These are phyloP conservation scores for Drosophila parvula DNA, from an alignment of 1,140 invertebrate species.

Conservation along the genomic window DNA sequence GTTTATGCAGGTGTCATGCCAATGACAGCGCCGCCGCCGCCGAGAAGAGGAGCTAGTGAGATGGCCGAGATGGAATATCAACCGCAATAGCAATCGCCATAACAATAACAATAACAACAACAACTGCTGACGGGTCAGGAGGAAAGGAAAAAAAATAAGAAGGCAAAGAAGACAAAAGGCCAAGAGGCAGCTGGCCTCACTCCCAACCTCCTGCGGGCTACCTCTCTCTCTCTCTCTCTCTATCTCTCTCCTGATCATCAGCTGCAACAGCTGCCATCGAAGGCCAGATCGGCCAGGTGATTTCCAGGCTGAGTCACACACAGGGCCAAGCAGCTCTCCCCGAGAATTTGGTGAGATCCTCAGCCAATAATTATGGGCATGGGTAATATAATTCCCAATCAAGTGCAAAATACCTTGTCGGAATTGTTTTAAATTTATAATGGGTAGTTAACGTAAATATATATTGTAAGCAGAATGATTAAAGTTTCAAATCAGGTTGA, in stretches of 20 bases:
- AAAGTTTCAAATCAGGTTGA: neutral
- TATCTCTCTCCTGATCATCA: slow-evolving; percentile 33
- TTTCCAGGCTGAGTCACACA: slow-evolving; percentile 52
- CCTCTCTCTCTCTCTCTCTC: slow-evolving; percentile 4
- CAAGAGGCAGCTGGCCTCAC: slow-evolving; percentile 56
- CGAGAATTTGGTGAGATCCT: slow-evolving; percentile 29
- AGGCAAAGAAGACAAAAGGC: slow-evolving; percentile 28
- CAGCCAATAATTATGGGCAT: slow-evolving; percentile 14
- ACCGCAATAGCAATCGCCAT: slow-evolving; percentile 26
- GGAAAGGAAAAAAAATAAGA: neutral
- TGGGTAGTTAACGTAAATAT: neutral
- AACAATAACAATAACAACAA: slow-evolving; percentile 28
- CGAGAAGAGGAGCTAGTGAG: slow-evolving; percentile 20
- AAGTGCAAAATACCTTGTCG: neutral
- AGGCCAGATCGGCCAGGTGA: slow-evolving; percentile 55
- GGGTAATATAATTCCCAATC: neutral
- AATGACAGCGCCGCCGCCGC: slow-evolving; percentile 38
- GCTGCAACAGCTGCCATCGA: slow-evolving; percentile 65
- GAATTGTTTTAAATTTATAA: too few species aligned
- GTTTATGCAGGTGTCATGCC: slow-evolving; percentile 76
- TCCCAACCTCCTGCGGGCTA: slow-evolving; percentile 18
- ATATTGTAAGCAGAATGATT: neutral
- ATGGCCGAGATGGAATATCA: slow-evolving; percentile 25
- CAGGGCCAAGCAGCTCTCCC: slow-evolving; percentile 6
- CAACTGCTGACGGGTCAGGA: slow-evolving; percentile 18